phyloP scores from a whole-genome alignment of 2,113 vertebrate genomes.

The Otis tarda region DNA sequence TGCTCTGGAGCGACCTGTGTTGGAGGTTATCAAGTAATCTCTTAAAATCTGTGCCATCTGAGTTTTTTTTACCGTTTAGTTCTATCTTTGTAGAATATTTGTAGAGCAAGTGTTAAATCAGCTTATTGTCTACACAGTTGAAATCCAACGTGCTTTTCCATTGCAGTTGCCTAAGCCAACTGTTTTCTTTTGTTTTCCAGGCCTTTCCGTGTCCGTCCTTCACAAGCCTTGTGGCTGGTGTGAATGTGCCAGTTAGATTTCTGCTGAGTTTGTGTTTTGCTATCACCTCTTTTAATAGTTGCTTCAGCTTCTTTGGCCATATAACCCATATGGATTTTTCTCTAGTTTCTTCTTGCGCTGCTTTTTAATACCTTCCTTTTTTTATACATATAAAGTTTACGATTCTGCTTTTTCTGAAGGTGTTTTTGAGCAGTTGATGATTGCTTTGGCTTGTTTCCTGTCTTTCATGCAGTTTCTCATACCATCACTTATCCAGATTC shows the following conservation, averaged over 20 bases:
- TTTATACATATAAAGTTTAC: constrained; percentile 20
- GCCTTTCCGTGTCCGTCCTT: not conserved
- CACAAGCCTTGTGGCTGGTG: constrained; percentile 5
- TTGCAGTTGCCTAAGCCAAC: not conserved
- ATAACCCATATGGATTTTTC: constrained; percentile 16
- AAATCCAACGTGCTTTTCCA: constrained; percentile 14
- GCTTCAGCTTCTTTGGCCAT: constrained; percentile 28
- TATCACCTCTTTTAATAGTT: constrained; percentile 26
- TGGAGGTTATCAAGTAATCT: not conserved
- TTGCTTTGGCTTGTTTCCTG: constrained; percentile 65
- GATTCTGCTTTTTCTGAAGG: constrained; percentile 58
- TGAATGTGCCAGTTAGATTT: constrained; percentile 34
- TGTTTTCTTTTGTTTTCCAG: constrained; percentile 39
- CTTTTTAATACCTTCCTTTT: constrained; percentile 26
- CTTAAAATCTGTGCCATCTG: not conserved
- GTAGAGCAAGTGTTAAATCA: not conserved
- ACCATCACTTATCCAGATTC: constrained; percentile 52
- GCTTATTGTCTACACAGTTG: not conserved
- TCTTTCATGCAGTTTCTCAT: constrained; percentile 46
- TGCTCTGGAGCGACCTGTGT: not conserved
- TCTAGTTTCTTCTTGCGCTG: constrained; percentile 26
- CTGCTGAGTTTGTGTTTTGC: constrained; percentile 29
- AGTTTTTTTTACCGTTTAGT: not conserved
- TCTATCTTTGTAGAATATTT: not conserved
- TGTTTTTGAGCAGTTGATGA: constrained; percentile 64